A percentile compares a stretch with the other conserved stretches of the same genome.
phyloP scores from a whole-genome alignment of 1,140 invertebrate genomes.

The Heliconius nattereri region DNA sequence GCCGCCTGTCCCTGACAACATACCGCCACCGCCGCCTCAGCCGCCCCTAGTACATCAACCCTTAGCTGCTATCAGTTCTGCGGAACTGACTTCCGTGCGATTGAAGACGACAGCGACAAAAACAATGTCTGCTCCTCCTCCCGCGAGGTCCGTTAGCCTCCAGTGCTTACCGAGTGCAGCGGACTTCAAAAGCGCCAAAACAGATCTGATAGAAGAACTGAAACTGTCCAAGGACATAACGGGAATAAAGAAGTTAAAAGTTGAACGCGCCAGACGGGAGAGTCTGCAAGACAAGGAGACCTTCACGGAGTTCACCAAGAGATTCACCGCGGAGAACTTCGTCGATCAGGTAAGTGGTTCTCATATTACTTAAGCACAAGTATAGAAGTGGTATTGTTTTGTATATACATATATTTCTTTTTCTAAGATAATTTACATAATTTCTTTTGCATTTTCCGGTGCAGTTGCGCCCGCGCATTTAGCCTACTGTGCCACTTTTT shows the following conservation, averaged over 20 bases:
- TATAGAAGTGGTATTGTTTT: constrained; percentile 39
- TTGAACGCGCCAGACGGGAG: constrained; percentile 91
- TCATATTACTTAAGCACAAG: constrained; percentile 12
- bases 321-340: constrained; percentile 93
- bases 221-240: constrained; percentile 95
- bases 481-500: constrained; percentile 67
- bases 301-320: constrained; percentile 89
- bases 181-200: constrained; percentile 89
- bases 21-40: constrained; percentile 81
- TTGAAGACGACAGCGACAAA: constrained; percentile 88
- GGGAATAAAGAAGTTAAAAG: constrained; percentile 94
- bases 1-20: constrained; percentile 76
- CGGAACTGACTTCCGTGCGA: constrained; percentile 91
- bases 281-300: constrained; percentile 89
- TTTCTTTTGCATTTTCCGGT: constrained; percentile 25
- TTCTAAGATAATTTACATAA: constrained; percentile 17
- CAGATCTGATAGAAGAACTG: constrained; percentile 93
- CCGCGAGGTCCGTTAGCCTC: constrained; percentile 87
- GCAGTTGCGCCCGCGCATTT: constrained; percentile 53
- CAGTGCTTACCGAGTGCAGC: constrained; percentile 85
- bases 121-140: constrained; percentile 89
- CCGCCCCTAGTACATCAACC: constrained; percentile 84
- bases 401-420: not conserved
- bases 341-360: constrained; percentile 89
- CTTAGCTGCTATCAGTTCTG: constrained; percentile 90